Conservation (phyloP, 35 echinoderm and acorn worm genomes). For the Hemicentrotus pulcherrimus region DNA sequence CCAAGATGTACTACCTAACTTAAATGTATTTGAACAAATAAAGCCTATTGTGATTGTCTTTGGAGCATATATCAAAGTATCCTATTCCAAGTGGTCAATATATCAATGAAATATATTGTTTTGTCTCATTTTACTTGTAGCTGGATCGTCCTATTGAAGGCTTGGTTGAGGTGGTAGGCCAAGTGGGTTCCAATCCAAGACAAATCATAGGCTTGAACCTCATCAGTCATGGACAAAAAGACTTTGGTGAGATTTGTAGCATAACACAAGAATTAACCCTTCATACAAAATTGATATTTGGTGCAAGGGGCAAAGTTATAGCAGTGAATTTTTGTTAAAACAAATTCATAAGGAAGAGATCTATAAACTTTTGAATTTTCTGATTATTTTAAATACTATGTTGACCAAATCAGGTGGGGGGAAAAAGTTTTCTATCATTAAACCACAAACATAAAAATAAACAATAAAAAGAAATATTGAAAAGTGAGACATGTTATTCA, state of each 20-base stretch:
- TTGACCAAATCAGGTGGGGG: not conserved
- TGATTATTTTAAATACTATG: not conserved
- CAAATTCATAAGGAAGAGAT: not conserved
- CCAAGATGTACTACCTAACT: not conserved
- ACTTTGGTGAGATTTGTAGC: slow-evolving; percentile 21
- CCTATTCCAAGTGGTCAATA: not conserved
- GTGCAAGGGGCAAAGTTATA: no score
- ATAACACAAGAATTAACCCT: not conserved
- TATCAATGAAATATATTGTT: not conserved
- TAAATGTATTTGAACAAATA: not conserved
- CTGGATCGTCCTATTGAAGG: slow-evolving; percentile 42
- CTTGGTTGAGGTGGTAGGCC: slow-evolving; percentile 26
- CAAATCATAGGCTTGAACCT: slow-evolving; percentile 30
- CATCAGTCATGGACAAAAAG: slow-evolving; percentile 39
- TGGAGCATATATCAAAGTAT: not conserved
- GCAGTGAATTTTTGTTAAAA: no score
- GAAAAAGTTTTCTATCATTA: no score
- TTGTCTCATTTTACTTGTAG: not conserved
- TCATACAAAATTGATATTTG: not conserved
- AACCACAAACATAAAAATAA: no score
- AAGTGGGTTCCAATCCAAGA: slow-evolving; percentile 37
- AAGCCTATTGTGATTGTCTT: not conserved
- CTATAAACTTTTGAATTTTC: not conserved
- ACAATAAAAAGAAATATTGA: no score
- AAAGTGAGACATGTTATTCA: no score